Evolutionary conservation across 2,797 vertebrate species (phyloP).

Genomic region (Pristis pectinata): DNA sequence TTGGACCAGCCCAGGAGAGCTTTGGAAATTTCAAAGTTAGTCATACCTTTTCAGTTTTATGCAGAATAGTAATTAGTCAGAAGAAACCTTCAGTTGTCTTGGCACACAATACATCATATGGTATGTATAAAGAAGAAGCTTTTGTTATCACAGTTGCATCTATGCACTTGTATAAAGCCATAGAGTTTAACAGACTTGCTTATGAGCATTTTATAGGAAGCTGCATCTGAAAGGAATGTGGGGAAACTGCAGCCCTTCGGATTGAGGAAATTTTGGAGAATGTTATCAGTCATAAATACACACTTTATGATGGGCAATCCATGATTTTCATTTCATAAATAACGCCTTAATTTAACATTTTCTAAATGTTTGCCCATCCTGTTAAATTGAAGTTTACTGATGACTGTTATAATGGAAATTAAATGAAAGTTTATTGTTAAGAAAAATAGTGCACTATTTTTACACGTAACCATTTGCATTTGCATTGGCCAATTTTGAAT

Average conservation of each 20-base stretch:
- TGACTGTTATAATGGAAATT: slow-evolving; percentile 58
- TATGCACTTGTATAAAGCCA: slow-evolving; percentile 70
- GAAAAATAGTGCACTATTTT: slow-evolving; percentile 60
- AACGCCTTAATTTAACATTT: slow-evolving; percentile 69
- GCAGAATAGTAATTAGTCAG: slow-evolving; percentile 29
- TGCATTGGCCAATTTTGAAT: slow-evolving; percentile 68
- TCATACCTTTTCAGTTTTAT: slow-evolving; percentile 31
- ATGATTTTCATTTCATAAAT: slow-evolving; percentile 51
- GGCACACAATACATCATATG: slow-evolving; percentile 34
- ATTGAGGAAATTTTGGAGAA: slow-evolving; percentile 47
- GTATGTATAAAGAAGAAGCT: slow-evolving; percentile 35
- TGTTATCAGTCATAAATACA: slow-evolving; percentile 49
- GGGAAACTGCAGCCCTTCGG: slow-evolving; percentile 47
- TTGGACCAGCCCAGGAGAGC: slow-evolving; percentile 18
- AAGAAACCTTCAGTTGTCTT: slow-evolving; percentile 29
- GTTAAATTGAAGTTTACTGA: slow-evolving; percentile 51
- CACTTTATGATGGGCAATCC: slow-evolving; percentile 50
- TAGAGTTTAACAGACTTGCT: slow-evolving; percentile 52
- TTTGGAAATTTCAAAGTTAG: slow-evolving; percentile 3
- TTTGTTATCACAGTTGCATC: slow-evolving; percentile 57
- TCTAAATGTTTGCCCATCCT: slow-evolving; percentile 51
- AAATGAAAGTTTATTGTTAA: slow-evolving; percentile 51
- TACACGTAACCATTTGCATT: slow-evolving; percentile 57
- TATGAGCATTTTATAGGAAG: slow-evolving; percentile 45
- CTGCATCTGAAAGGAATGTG: slow-evolving; percentile 56